phyloP scores from a whole-genome alignment of 2,797 vertebrate genomes.

The Tangara arthus region DNA sequence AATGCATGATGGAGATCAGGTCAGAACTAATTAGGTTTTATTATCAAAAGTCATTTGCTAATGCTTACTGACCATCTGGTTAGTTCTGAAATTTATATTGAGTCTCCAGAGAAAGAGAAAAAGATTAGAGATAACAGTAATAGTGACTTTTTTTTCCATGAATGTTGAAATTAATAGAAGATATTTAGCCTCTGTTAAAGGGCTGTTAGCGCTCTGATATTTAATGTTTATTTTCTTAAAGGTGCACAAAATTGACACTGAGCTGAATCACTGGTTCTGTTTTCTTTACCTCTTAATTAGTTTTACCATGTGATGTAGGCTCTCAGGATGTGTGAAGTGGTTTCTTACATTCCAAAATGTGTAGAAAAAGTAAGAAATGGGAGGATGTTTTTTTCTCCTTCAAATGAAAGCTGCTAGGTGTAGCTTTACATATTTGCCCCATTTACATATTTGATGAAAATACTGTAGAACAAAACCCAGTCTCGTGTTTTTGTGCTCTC shows the following conservation, averaged over 20 bases:
- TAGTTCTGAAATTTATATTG: slow-evolving; percentile 13
- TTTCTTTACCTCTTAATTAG: neutral
- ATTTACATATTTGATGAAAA: neutral
- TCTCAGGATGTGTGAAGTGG: neutral
- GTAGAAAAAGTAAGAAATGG: neutral
- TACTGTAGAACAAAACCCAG: neutral
- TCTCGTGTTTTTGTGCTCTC: neutral
- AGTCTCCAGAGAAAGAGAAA: neutral
- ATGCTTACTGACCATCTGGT: neutral
- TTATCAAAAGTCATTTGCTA: slow-evolving; percentile 12
- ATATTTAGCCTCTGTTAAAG: neutral
- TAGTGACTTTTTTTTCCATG: neutral
- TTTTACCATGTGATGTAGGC: neutral
- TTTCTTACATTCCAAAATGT: neutral
- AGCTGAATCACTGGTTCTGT: neutral
- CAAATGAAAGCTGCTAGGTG: neutral
- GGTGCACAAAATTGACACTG: neutral
- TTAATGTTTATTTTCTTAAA: neutral
- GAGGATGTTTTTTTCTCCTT: neutral
- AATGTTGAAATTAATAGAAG: neutral
- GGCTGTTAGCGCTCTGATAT: neutral
- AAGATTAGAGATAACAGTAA: neutral
- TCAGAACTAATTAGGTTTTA: slow-evolving; percentile 27
- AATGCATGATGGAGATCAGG: neutral
- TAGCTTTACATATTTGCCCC: neutral